These are phyloP conservation scores for Pseudomyrmex pallidus DNA, from an alignment of 1,140 invertebrate species.

Conservation along the genomic window DNA sequence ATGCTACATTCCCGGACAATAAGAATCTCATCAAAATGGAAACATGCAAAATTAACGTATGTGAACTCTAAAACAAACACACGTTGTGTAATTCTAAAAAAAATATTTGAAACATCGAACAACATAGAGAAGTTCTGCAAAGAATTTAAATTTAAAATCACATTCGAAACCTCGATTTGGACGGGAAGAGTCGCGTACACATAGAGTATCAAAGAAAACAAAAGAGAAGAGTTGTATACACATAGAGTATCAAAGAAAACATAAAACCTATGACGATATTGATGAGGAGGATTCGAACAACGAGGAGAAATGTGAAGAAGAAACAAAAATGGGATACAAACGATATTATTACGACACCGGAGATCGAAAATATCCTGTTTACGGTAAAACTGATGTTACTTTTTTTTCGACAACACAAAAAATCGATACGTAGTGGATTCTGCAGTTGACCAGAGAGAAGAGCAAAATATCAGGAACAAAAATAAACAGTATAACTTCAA, in stretches of 20 bases:
- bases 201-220: no score
- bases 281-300: background rate
- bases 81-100: background rate
- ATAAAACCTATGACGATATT: background rate
- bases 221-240: no score
- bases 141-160: conserved; percentile 15
- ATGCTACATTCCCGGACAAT: background rate
- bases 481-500: background rate
- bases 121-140: background rate
- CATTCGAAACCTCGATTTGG: background rate
- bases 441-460: background rate
- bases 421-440: background rate
- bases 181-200: background rate
- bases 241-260: no score
- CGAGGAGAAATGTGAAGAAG: background rate
- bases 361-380: background rate
- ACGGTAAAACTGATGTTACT: background rate
- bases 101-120: background rate
- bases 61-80: background rate
- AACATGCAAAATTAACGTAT: conserved; percentile 21
- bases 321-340: background rate
- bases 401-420: background rate
- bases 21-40: conserved; percentile 9
- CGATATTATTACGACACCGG: background rate
- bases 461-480: background rate